Evolutionary conservation across 2,888 invertebrate species (phyloP), one percentile per base, ranked within the genome.

Genomic region (Drosophila multiciliata): DNA sequence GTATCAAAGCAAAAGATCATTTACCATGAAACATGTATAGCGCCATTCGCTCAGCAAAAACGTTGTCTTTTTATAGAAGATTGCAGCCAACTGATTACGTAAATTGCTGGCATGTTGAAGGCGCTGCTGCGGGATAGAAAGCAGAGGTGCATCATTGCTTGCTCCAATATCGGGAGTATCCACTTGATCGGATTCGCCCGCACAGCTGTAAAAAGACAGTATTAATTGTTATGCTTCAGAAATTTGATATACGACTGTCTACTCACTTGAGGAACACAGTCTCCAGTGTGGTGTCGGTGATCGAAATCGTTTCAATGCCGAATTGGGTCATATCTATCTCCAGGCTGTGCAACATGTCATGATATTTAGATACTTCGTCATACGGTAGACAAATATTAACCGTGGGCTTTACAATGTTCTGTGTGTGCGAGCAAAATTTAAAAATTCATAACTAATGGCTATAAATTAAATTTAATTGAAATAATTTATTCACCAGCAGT

Each of bases 251-350:
- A 15, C 17, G 49, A 29, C 7, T 32, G 11, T 23, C 1, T 9
- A 67, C 66, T 71, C 82, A 96, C 97, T 95, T 96, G 58, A 98
- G 92, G 92, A 98, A 98, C 2, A 99, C 98, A 93, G 99, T 98
- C 92, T 99, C 99, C 87, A 99, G 94, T 0, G 98, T 98, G 0
- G 98, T 97, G 23, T 97, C 95, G 0, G 97, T 96, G 0, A 98
- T 95, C 0, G 97, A 97, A 66, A 98, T 96, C 11, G 96, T 95
- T 55, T 95, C 94, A 52, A 98, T 95, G 0, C 95, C 95, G n/a
- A 97, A 93, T 6, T 93, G 90, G 0, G 93, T 90, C 78, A 94
- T 95, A 17, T 93, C 91, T 0, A 79, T 67, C 91, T 98, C 97
- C 48, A 98, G 90, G 2, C 93, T 90, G 4, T 94, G 91, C 87